Evolutionary conservation across 2,797 vertebrate species (phyloP).

Genomic region (Notolabrus celidotus): DNA sequence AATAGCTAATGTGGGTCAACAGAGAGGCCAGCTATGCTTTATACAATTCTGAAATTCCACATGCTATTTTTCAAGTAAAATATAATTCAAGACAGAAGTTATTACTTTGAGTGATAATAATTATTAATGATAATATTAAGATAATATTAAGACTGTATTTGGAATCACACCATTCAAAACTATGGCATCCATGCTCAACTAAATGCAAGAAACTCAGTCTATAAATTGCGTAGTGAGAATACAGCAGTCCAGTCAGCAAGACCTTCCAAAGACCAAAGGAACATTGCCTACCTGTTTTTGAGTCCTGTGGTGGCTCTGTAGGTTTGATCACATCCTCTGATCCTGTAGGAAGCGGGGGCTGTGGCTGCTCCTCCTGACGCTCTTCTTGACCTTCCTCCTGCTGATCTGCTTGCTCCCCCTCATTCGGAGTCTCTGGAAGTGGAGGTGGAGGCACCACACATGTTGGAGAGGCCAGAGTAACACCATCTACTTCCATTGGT

Average conservation of each 20-base stretch:
- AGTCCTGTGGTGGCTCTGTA: conserved; percentile 53
- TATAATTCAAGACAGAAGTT: too few relatives aligned
- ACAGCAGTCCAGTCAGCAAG: neutral
- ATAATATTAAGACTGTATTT: too few relatives aligned
- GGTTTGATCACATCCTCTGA: conserved; percentile 63
- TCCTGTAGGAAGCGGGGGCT: conserved; percentile 61
- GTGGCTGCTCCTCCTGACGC: conserved; percentile 48
- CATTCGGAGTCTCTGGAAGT: conserved; percentile 73
- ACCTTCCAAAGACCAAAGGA: neutral
- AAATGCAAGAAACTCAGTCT: neutral
- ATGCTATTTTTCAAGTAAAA: too few relatives aligned
- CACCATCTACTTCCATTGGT: conserved; percentile 72
- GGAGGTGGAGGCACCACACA: conserved; percentile 71
- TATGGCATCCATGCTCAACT: neutral
- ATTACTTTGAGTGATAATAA: too few relatives aligned
- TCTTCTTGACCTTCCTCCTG: conserved; percentile 65
- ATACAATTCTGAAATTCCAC: too few relatives aligned
- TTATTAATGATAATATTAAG: too few relatives aligned
- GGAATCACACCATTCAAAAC: neutral
- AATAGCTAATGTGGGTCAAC: too few relatives aligned
- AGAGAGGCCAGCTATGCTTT: too few relatives aligned
- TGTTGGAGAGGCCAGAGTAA: conserved; percentile 66
- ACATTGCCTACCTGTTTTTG: conserved; percentile 66
- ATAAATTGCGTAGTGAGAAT: neutral
- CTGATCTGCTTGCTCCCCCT: conserved; percentile 71